Evolutionary conservation across 1,140 invertebrate species (phyloP), one percentile per base, ranked within the genome.

Genomic region (Brachionus asplanchnoidis): DNA sequence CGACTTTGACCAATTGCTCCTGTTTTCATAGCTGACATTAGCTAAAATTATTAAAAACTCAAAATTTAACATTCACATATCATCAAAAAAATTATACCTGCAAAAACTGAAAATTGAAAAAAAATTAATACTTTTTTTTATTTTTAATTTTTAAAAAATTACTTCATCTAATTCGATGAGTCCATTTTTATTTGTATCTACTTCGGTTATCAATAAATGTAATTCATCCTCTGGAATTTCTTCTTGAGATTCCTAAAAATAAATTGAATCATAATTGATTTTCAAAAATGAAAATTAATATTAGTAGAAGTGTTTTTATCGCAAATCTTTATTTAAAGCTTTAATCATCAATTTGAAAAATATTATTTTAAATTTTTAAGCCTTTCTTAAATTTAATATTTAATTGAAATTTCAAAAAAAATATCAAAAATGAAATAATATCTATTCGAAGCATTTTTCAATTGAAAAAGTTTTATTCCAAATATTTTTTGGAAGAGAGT

Each of bases 121-220:
- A n/a, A 36, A 36, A 36, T 36, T 36, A 36, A 7, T 36, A 6
- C 1, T 36, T 36, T 36, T 36, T 36, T 36, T 23, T 28, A 66
- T 65, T 42, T 20, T 32, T 9, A 4, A 17, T 36, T 42, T 44
- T 26, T n/a, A 23, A 65, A 32, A 68, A 32, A 11, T 82, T 68
- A 82, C 79, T 68, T 82, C 79, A 46, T 82, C 79, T 60, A 82
- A 68, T 46, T 82, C 79, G 65, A 82, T 82, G 50, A 82, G 53
- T 32, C 79, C 79, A 44, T 82, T 82, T 68, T 82, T 82, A 56
- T 82, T 82, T 40, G 79, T 82, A 23, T 82, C 79, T 9, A 82
- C 79, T 68, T 82, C 79, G 17, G 79, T 82, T 14, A 82, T 28
- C 14, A 82, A 28, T 68, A 82, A 82, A 68, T 82, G 79, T 68